These are phyloP conservation scores for Petromus typicus DNA, from an alignment of 2,113 vertebrate genomes.

Conservation along the genomic window DNA sequence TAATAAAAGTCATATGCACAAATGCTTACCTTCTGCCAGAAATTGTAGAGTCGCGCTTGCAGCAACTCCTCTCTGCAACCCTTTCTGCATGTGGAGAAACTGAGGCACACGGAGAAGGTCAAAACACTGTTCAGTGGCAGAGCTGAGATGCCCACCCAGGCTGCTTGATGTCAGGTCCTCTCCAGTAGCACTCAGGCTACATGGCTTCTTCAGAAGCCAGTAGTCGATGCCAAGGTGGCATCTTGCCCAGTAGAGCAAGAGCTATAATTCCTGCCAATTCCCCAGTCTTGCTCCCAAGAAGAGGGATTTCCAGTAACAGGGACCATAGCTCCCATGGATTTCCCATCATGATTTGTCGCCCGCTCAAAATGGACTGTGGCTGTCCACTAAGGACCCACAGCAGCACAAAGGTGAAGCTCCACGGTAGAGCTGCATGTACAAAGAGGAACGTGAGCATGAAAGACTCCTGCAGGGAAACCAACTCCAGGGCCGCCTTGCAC, in stretches of 20 bases:
- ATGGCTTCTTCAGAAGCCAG: too few species aligned
- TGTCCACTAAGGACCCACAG: neutral
- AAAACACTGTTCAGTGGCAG: neutral
- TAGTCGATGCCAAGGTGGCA: too few species aligned
- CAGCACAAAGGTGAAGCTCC: fast-evolving
- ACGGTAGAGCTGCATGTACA: fast-evolving
- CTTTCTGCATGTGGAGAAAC: neutral
- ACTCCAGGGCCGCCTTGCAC: fast-evolving
- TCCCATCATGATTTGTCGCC: neutral
- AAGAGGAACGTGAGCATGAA: fast-evolving
- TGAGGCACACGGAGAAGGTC: neutral
- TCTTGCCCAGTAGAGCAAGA: neutral
- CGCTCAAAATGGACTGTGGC: fast-evolving
- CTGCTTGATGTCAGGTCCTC: neutral
- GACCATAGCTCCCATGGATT: fast-evolving
- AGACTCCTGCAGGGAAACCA: neutral
- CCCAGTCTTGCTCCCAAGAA: neutral
- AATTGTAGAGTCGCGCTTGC: fast-evolving
- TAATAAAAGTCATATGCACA: neutral
- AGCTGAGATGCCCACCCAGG: neutral
- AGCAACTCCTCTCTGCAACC: fast-evolving
- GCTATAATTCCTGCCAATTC: neutral
- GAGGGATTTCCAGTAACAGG: fast-evolving
- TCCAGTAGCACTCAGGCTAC: too few species aligned
- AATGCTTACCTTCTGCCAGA: fast-evolving